Percentiles rank a stretch among this genome's conserved stretches.
Evolutionary conservation across 2,113 vertebrate species (phyloP).

Genomic region (Aspidoscelis tigris): DNA sequence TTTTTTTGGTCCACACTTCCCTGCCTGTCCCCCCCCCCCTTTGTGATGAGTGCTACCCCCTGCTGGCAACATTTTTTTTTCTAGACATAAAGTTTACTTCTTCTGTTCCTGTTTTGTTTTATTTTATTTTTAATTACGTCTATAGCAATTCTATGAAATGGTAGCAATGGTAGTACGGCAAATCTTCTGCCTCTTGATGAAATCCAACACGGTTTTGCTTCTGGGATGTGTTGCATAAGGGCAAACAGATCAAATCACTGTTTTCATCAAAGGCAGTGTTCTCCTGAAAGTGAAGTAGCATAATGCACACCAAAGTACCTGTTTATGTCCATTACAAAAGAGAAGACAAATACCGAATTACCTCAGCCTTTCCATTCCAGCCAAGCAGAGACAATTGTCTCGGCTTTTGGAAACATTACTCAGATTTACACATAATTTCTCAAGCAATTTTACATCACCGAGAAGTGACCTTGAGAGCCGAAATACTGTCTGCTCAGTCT

Average conservation of each 20-base stretch:
- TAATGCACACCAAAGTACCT: constrained; percentile 20
- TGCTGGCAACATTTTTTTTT: too few relatives aligned
- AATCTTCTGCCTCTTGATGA: neutral
- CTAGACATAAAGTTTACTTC: neutral
- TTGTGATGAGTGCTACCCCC: neutral
- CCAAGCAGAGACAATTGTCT: constrained; percentile 29
- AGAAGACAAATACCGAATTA: constrained; percentile 31
- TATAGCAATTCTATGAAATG: neutral
- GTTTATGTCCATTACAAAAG: constrained; percentile 34
- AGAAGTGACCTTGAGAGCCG: constrained; percentile 21
- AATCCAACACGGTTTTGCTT: neutral
- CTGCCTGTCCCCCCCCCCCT: neutral
- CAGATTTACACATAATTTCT: constrained; percentile 29
- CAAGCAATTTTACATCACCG: constrained; percentile 24
- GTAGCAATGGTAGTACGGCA: constrained; percentile 4
- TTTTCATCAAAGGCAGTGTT: constrained; percentile 16
- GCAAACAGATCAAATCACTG: constrained; percentile 19
- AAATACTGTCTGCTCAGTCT: constrained; percentile 19
- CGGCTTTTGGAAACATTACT: constrained; percentile 27
- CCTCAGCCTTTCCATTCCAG: constrained; percentile 31
- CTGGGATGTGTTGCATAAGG: neutral
- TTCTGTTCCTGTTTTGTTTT: neutral
- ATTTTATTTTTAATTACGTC: neutral
- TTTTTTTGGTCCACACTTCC: too few relatives aligned
- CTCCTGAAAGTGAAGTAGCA: neutral